Evolutionary conservation across 2,113 vertebrate genomes (phyloP).

Genomic region (Sander vitreus): DNA sequence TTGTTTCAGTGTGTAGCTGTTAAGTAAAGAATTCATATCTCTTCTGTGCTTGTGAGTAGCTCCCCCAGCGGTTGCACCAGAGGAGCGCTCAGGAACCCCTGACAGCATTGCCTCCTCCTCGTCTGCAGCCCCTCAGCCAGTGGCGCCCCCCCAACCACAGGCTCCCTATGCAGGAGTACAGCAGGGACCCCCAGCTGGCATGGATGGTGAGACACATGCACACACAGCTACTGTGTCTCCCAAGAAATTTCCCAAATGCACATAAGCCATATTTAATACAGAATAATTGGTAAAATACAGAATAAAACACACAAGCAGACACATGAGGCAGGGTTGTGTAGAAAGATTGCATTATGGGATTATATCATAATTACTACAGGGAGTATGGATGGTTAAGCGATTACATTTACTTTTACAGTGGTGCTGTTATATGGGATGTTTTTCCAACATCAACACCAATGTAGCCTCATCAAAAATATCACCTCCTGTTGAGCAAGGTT

Average conservation of each 20-base stretch:
- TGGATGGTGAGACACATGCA: conserved; percentile 89
- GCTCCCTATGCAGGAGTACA: conserved; percentile 89
- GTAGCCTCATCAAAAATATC: conserved; percentile 12
- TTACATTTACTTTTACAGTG: conserved; percentile 15
- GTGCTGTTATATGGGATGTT: not conserved
- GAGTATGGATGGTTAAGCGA: conserved; percentile 9
- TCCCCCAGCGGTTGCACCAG: conserved; percentile 84
- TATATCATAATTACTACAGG: conserved; percentile 3
- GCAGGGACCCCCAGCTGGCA: conserved; percentile 89
- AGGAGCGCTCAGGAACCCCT: conserved; percentile 95
- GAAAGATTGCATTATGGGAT: not conserved
- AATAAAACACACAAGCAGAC: not conserved
- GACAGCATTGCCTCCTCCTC: conserved; percentile 97
- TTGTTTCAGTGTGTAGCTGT: not conserved
- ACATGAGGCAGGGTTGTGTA: not conserved
- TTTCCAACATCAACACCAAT: conserved; percentile 29
- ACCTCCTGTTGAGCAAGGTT: conserved; percentile 2
- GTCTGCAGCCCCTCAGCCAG: conserved; percentile 91
- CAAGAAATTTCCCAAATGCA: not conserved
- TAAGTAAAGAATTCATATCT: not conserved
- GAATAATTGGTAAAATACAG: not conserved
- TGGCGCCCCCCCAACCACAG: conserved; percentile 89
- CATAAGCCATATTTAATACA: not conserved
- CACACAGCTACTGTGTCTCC: not conserved
- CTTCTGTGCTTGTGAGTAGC: conserved; percentile 63